Percentiles rank a stretch among this genome's conserved stretches.
phyloP scores from a whole-genome alignment of 2,113 vertebrate species.

The Stigmatopora argus region DNA sequence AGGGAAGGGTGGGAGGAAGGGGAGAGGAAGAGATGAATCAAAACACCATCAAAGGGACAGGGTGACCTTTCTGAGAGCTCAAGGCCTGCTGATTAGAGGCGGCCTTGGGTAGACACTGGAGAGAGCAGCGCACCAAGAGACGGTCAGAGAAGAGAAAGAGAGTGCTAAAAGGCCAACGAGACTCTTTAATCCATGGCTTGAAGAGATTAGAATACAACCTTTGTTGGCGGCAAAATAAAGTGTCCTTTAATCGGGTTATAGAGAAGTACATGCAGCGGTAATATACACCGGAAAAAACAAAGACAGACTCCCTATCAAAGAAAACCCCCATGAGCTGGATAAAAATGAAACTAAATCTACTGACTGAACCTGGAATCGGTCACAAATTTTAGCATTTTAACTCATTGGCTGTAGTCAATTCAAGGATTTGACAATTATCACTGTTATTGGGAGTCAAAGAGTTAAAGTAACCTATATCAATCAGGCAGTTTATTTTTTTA shows the following conservation, averaged over 20 bases:
- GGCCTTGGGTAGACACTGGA: constrained; percentile 31
- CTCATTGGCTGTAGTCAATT: too few relatives aligned
- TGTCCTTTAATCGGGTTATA: constrained; percentile 18
- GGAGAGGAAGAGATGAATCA: constrained; percentile 64
- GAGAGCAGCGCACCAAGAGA: constrained; percentile 24
- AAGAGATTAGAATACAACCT: constrained; percentile 29
- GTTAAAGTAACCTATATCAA: too few relatives aligned
- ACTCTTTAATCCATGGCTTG: constrained; percentile 35
- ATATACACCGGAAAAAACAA: constrained; percentile 1
- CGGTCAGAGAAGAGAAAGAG: constrained; percentile 1
- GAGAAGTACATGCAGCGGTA: constrained; percentile 10
- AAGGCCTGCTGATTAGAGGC: constrained; percentile 65
- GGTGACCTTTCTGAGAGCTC: constrained; percentile 66
- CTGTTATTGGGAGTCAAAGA: too few relatives aligned
- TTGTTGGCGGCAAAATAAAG: constrained; percentile 29
- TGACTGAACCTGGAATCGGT: background rate
- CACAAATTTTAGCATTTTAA: background rate
- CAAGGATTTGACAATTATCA: background rate
- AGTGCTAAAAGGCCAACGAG: constrained; percentile 40
- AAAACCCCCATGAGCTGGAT: background rate
- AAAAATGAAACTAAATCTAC: background rate
- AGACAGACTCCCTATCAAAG: background rate
- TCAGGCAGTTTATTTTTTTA: too few relatives aligned
- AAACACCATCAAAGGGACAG: constrained; percentile 69
- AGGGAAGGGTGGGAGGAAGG: constrained; percentile 36